phyloP scores from a whole-genome alignment of 2,888 invertebrate species.

The Drosophila greeni region DNA sequence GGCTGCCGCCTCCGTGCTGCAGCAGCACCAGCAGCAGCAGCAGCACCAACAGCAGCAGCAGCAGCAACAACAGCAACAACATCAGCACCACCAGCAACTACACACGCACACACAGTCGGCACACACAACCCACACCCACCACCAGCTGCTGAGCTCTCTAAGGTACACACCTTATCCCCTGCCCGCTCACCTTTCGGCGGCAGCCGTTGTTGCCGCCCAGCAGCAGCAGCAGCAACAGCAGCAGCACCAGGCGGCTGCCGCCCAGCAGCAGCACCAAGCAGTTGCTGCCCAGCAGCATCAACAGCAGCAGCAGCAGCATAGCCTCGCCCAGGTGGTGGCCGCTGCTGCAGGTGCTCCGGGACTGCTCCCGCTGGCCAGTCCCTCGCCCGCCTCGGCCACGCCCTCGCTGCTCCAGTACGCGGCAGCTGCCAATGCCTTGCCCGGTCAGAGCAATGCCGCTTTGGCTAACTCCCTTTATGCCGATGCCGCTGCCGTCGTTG shows the following conservation, averaged over 20 bases:
- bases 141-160: constrained; percentile 55
- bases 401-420: constrained; percentile 81
- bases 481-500: constrained; percentile 78
- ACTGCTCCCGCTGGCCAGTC: constrained; percentile 54
- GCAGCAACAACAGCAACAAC: constrained; percentile 56
- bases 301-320: constrained; percentile 72
- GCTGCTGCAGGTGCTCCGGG: constrained; percentile 65
- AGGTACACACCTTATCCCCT: constrained; percentile 83
- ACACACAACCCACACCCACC: constrained; percentile 60
- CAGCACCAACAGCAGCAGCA: constrained; percentile 57
- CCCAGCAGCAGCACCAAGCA: constrained; percentile 79
- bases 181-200: constrained; percentile 79
- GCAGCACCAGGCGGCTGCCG: constrained; percentile 68
- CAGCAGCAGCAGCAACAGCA: constrained; percentile 76
- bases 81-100: constrained; percentile 63
- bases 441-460: constrained; percentile 78
- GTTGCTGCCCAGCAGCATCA: constrained; percentile 76
- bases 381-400: constrained; percentile 69
- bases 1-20: constrained; percentile 66
- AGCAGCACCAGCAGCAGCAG: constrained; percentile 60
- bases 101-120: constrained; percentile 42
- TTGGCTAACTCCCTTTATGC: constrained; percentile 80
- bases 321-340: constrained; percentile 63
- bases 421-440: constrained; percentile 80
- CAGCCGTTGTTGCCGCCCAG: constrained; percentile 75